Evolutionary conservation across 1,140 invertebrate species (phyloP).

Genomic region (Elysia chlorotica): DNA sequence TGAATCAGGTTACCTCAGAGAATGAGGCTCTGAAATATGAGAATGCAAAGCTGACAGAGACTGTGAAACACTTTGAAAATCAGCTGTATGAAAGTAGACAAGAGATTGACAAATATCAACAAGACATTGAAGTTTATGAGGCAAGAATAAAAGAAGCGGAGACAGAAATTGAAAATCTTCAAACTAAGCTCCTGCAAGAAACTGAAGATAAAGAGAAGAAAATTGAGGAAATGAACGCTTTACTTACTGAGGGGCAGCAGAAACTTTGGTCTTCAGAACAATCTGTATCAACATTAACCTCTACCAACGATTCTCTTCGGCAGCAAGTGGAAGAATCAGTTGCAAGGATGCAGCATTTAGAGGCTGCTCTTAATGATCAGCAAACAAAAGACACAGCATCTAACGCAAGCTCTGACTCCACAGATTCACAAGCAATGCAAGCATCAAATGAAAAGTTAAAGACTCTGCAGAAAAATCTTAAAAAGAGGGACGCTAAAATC

Average conservation of each 20-base stretch:
- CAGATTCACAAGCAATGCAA: background rate
- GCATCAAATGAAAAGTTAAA: conserved; percentile 23
- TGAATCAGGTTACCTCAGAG: too few species aligned
- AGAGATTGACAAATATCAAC: background rate
- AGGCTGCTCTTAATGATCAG: too few species aligned
- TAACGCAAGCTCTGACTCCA: background rate
- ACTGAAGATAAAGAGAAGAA: too few species aligned
- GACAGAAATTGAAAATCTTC: background rate
- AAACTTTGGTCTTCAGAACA: background rate
- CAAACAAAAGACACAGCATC: background rate
- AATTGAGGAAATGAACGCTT: background rate
- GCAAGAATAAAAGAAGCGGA: conserved; percentile 2
- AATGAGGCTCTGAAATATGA: too few species aligned
- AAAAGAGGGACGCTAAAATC: conserved; percentile 34
- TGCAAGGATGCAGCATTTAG: background rate
- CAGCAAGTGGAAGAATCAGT: background rate
- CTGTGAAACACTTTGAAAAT: conserved; percentile 4
- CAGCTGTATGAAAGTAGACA: background rate
- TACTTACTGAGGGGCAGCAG: background rate
- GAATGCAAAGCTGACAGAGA: too few species aligned
- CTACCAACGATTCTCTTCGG: background rate
- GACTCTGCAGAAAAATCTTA: conserved; percentile 27
- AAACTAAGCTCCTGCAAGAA: background rate
- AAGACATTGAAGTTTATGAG: background rate
- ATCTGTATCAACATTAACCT: too few species aligned